Evolutionary conservation across 2,888 invertebrate species (phyloP), one percentile per base, ranked within the genome.

Genomic region (Macrophya annulata): DNA sequence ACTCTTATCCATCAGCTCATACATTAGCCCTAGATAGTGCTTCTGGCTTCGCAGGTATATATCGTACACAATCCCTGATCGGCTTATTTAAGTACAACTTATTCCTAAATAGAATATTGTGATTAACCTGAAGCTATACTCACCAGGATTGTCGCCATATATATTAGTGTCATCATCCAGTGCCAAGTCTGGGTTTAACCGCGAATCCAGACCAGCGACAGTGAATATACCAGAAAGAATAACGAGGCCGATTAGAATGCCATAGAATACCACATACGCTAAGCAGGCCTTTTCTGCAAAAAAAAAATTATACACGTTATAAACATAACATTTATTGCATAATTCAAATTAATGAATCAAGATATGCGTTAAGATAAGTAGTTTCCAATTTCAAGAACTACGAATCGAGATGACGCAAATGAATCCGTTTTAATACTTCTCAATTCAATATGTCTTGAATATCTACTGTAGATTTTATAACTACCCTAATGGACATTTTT

Each of bases 401-500:
- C 17, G n/a, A 55, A 55, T 55, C n/a, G 17, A 8, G 0, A n/a
- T n/a, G n/a, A 8, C 55, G n/a, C 55, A n/a, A n/a, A n/a, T n/a
- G n/a, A 55, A 55, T 55, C 55, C n/a, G 55, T 55, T 55, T n/a
- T 8, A 55, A 55, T 55, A n/a, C n/a, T 55, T 55, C n/a, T 55
- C 55, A 55, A 55, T 55, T n/a, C n/a, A 8, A n/a, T n/a, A 55
- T n/a, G 17, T n/a, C n/a, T 55, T 6, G 8, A n/a, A n/a, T n/a
- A 55, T n/a, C 55, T n/a, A 55, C 55, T 55, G 2, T 55, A 1
- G n/a, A 55, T 55, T 55, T n/a, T 55, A 6, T n/a, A 55, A n/a
- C 55, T n/a, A n/a, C n/a, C 8, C 1, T 55, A n/a, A n/a, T 51
- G n/a, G n/a, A n/a, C 8, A 55, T 55, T 17, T n/a, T 55, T n/a